Evolutionary conservation across 2,113 vertebrate species (phyloP), one percentile per base, ranked within the genome.

Genomic region (Origma solitaria): DNA sequence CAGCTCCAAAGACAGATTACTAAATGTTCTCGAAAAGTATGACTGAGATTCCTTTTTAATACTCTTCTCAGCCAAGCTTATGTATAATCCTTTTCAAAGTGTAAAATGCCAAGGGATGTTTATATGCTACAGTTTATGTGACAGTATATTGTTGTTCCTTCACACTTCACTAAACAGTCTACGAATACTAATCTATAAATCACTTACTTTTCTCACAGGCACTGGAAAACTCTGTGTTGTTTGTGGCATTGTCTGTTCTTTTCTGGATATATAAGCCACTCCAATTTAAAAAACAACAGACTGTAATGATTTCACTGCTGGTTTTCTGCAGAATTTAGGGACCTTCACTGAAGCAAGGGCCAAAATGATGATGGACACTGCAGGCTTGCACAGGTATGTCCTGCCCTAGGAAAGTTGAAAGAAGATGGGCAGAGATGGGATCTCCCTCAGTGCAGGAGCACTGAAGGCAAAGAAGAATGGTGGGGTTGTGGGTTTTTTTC

Each of bases 101-200:
- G 87, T 92, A 94, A 95, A 96, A 96, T 94, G 92, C 93, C 95
- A 89, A 86, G 66, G 88, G 93, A 86, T 97, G 93, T 96, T 96
- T 96, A 81, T 92, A 85, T 88, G 88, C 51, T 91, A 73, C 88
- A 92, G 94, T 60, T 89, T 93, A 92, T 95, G 79, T 80, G 88
- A 86, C 78, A 88, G 85, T 88, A 81, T 68, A 91, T 69, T 90
- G 83, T 91, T 95, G 88, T 78, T 92, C 65, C 92, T 95, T 94
- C 92, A 90, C 78, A 92, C 68, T 92, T 78, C 86, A 75, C 64
- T 92, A 94, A 95, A 68, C 93, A 82, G 68, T 75, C 84, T 89
- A 50, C 1, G 4, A 91, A 94, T 91, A 84, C 71, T 94, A 92
- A 97, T 96, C 92, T 91, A 77, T 53, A 94, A 92, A 93, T 94